Evolutionary conservation across 2,888 invertebrate species (phyloP), one percentile per base, ranked within the genome.

Genomic region (Sarcophaga caerulescens): DNA sequence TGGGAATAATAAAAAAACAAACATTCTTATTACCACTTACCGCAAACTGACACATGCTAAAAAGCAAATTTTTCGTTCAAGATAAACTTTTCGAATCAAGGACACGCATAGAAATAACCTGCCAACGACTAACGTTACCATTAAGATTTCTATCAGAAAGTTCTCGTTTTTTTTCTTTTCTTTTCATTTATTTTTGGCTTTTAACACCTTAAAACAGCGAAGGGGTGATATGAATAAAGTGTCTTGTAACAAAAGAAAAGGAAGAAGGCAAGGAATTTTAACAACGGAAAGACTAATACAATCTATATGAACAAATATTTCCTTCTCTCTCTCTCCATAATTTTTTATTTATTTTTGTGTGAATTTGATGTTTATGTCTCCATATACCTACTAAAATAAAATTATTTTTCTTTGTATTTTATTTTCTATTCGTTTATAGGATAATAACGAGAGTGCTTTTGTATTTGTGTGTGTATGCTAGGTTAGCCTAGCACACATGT

Each of bases 61-160:
- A 57, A 65, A n/a, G 71, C 76, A 71, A 81, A 76, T 70, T 82
- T 63, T 71, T 45, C 70, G 19, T 82, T 76, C 76, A 23, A 70
- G 75, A 65, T 81, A 59, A 76, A 76, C 44, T 66, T 35, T 45
- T 11, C 0, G 17, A 21, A 75, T 35, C 21, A 52, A 17, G 17
- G 52, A 12, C 17, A 52, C 17, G 52, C 52, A 52, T 23, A 74
- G 35, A 44, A 63, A 23, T 44, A 44, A 59, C 14, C 57, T 52
- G 52, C 52, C 17, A 14, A 35, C 14, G 8, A 47, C 17, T 17
- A 57, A 4, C 6, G 65, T 66, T 65, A 65, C 44, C 23, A 57
- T 59, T 62, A 82, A 76, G 81, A 76, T 82, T 65, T 66, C 47
- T 76, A 82, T 82, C 81, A 57, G 21, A 21, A 47, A 25, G 35